These are phyloP conservation scores for Drosophila sp. DNA, from an alignment of 1,140 invertebrate genomes.

Conservation along the genomic window DNA sequence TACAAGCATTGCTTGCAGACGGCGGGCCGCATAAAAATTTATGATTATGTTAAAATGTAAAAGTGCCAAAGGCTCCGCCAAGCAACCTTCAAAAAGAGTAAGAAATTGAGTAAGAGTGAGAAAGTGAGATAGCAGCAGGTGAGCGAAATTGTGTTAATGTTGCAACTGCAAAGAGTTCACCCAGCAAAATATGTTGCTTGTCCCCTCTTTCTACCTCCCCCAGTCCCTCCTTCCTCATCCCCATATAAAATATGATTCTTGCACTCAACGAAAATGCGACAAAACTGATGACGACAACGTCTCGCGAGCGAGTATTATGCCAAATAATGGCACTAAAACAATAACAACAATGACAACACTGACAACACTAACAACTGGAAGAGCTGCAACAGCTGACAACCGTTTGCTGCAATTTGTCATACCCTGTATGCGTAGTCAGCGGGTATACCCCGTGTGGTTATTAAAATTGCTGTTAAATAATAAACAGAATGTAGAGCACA, in stretches of 20 bases:
- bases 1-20: slow-evolving; percentile 62
- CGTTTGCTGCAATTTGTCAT: slow-evolving; percentile 64
- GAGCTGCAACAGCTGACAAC: slow-evolving; percentile 56
- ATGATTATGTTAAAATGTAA: slow-evolving; percentile 84
- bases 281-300: slow-evolving; percentile 75
- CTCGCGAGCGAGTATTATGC: slow-evolving; percentile 55
- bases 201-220: neutral
- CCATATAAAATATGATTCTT: slow-evolving; percentile 71
- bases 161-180: slow-evolving; percentile 32
- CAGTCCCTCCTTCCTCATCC: slow-evolving; percentile 34
- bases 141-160: slow-evolving; percentile 79
- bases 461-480: too few species aligned
- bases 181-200: slow-evolving; percentile 7
- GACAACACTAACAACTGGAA: slow-evolving; percentile 45
- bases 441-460: too few species aligned
- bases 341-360: slow-evolving; percentile 36
- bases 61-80: slow-evolving; percentile 60
- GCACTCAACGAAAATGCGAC: slow-evolving; percentile 71
- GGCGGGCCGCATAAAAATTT: slow-evolving; percentile 81
- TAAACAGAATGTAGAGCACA: too few species aligned
- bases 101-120: slow-evolving; percentile 19
- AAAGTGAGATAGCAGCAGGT: slow-evolving; percentile 60
- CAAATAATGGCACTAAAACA: slow-evolving; percentile 71
- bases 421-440: neutral
- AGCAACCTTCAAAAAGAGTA: slow-evolving; percentile 11